Base-by-base conservation (phyloP, 2,888 invertebrate genomes). In the Drosophila lacicola region DNA sequence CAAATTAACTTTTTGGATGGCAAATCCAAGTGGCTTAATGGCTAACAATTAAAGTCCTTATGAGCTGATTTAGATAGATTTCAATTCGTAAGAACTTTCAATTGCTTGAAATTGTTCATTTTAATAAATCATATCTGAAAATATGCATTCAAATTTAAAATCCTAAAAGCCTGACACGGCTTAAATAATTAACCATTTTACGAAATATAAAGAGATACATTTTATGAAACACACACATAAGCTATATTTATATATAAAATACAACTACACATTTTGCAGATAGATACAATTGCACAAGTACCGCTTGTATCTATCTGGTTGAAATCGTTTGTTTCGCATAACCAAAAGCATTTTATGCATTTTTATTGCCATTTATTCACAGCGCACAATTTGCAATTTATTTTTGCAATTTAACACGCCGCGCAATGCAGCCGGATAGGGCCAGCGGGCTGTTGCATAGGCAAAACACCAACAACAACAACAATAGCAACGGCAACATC, bases 331-430 rank as follows among this genome's bases (percentile, higher is more conserved):
- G 69, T 70, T 67, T 69, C 56, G 78, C 85, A 75, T 85, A 74
- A 78, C 85, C 82, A 74, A 82, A 78, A 85, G 77, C 90, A 89
- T 88, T 84, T 87, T 69, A 74, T 86, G 68, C 75, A 88, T 85
- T 86, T 85, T 88, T 82, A 88, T 88, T 89, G 89, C 86, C 76
- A 87, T 88, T 85, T 88, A 82, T 82, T 82, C 76, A 61, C 64
- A 63, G 74, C 70, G 80, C 74, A 67, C 82, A 86, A 88, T 83
- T 86, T 77, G 69, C 88, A 83, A 87, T 89, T 89, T 85, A 88
- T 88, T 82, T 83, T 85, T 85, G 88, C 84, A 88, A 85, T 85
- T 85, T 89, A 89, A 85, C 85, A 85, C 89, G 78, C 77, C 57
- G 81, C 60, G 57, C 74, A 65, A 65, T 49, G 39, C 47, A 49